A percentile compares a stretch with the other conserved stretches of the same genome.
Evolutionary conservation across 2,888 invertebrate species (phyloP).

Genomic region (Perdita meconis): DNA sequence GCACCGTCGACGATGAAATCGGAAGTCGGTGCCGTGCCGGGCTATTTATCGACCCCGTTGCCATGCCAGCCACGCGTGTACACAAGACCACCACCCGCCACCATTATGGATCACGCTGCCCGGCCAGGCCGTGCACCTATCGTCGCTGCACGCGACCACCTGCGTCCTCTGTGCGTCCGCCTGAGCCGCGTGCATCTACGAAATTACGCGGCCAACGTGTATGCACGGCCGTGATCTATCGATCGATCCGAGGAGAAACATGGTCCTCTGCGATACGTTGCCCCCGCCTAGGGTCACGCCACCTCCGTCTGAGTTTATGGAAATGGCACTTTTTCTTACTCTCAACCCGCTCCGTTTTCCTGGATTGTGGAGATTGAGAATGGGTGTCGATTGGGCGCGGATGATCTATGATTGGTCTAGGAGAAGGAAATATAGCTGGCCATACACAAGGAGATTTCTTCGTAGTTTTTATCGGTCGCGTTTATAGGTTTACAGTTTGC

Average conservation of each 20-base stretch:
- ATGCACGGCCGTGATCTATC: constrained; percentile 45
- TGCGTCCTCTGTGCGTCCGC: constrained; percentile 31
- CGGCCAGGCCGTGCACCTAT: constrained; percentile 48
- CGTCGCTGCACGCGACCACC: constrained; percentile 59
- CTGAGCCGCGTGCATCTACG: constrained; percentile 50
- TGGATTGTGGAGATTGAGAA: too few relatives aligned
- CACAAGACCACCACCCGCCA: constrained; percentile 76
- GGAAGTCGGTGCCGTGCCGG: constrained; percentile 74
- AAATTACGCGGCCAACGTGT: constrained; percentile 48
- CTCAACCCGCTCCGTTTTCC: neutral
- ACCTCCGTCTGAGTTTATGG: neutral
- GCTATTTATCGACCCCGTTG: constrained; percentile 83
- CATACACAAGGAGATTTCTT: too few relatives aligned
- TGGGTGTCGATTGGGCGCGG: too few relatives aligned
- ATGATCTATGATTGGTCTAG: too few relatives aligned
- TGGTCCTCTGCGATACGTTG: constrained; percentile 23
- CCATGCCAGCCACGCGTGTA: constrained; percentile 83
- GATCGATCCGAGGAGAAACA: constrained; percentile 36
- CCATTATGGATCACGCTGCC: constrained; percentile 73
- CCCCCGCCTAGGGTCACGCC: constrained; percentile 9
- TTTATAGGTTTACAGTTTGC: too few relatives aligned
- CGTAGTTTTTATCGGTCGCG: too few relatives aligned
- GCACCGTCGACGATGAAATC: constrained; percentile 70
- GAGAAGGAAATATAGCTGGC: too few relatives aligned
- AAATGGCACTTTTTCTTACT: constrained; percentile 10